phyloP scores from a whole-genome alignment of 2,797 vertebrate genomes.

The Nasua narica region DNA sequence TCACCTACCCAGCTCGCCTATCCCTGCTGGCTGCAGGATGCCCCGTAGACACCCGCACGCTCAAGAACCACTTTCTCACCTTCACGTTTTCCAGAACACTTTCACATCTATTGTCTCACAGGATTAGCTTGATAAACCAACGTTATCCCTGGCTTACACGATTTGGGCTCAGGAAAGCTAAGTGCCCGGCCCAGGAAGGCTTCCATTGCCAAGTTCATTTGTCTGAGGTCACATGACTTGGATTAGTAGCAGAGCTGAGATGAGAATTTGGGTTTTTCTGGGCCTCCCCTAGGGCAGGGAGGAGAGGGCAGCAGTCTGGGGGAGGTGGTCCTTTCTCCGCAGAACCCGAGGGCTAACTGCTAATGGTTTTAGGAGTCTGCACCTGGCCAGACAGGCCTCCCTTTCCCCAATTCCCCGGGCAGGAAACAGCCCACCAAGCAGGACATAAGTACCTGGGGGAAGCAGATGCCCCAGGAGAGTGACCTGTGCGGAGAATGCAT shows the following conservation, averaged over 20 bases:
- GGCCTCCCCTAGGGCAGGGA: background rate
- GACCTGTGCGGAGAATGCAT: fast-evolving
- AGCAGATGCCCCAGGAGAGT: background rate
- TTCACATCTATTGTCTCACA: fast-evolving
- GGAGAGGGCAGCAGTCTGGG: background rate
- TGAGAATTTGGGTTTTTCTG: background rate
- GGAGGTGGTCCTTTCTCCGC: background rate
- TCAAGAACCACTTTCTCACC: background rate
- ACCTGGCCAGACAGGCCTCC: background rate
- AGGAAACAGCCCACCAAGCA: background rate
- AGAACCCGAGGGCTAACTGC: background rate
- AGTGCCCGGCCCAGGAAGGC: background rate
- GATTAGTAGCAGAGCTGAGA: background rate
- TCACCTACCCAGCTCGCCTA: fast-evolving
- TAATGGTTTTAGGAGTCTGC: background rate
- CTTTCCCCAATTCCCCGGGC: background rate
- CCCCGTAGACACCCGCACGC: background rate
- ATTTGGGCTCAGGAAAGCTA: background rate
- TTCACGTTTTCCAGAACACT: background rate
- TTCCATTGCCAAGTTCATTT: background rate
- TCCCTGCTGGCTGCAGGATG: fast-evolving
- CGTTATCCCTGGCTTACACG: background rate
- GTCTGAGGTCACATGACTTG: background rate
- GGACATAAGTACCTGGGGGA: background rate
- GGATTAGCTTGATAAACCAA: background rate